phyloP scores from a whole-genome alignment of 2,888 invertebrate genomes.

The Heteromurus nitidus region DNA sequence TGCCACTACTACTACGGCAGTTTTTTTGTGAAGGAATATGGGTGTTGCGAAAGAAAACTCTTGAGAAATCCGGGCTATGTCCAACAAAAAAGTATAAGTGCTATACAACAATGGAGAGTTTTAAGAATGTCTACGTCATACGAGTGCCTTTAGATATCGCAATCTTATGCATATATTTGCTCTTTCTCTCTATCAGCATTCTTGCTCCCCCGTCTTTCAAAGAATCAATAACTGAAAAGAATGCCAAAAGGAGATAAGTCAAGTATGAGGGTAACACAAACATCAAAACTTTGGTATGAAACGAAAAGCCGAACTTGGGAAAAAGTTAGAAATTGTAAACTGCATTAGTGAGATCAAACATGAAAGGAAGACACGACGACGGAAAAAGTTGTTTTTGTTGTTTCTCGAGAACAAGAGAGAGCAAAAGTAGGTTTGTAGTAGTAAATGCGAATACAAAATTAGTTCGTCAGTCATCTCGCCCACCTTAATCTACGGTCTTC shows the following conservation, averaged over 20 bases:
- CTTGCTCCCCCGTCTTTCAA: not conserved
- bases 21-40: no score
- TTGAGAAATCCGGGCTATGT: conserved; percentile 50
- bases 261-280: not conserved
- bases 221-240: not conserved
- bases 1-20: not conserved
- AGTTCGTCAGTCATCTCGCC: no score
- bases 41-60: conserved; percentile 36
- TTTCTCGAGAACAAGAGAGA: not conserved
- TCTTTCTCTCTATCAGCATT: not conserved
- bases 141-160: not conserved
- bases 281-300: not conserved
- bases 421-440: not conserved
- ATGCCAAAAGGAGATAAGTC: not conserved
- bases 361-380: no score
- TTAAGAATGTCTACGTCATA: not conserved
- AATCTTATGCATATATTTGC: not conserved
- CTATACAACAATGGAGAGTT: conserved; percentile 31
- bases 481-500: no score
- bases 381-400: no score
- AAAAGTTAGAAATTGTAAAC: not conserved
- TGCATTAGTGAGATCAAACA: not conserved
- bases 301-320: not conserved
- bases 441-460: not conserved
- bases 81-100: conserved; percentile 24